Evolutionary conservation across 2,797 vertebrate species (phyloP).

Genomic region (Cossypha dichroa): DNA sequence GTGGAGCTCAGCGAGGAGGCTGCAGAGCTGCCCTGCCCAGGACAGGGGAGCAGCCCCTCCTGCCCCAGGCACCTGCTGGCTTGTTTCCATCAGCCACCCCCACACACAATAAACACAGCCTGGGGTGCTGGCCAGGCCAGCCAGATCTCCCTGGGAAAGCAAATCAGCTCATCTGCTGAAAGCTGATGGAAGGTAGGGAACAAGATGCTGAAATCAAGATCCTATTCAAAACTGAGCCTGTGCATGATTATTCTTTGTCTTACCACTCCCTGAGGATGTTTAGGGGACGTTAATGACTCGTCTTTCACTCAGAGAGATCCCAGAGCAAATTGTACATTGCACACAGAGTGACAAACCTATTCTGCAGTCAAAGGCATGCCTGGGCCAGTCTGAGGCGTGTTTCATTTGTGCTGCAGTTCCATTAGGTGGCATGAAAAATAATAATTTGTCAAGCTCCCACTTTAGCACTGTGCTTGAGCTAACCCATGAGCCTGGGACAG

Average conservation of each 20-base stretch:
- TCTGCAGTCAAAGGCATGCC: slow-evolving; percentile 2
- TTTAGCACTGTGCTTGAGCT: not conserved
- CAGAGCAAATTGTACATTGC: not conserved
- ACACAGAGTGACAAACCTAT: not conserved
- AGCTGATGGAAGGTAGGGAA: not conserved
- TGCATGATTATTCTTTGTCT: slow-evolving; percentile 47
- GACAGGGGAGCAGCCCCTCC: not conserved
- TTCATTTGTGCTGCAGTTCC: not conserved
- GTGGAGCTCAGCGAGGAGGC: not conserved
- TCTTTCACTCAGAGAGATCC: not conserved
- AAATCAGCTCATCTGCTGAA: slow-evolving; percentile 1
- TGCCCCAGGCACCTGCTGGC: not conserved
- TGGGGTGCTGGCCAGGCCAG: not conserved
- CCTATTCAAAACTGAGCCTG: not conserved
- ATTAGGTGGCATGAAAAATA: slow-evolving; percentile 5
- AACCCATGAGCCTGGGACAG: not conserved
- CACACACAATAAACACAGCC: not conserved
- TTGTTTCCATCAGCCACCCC: not conserved
- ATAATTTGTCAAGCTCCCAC: not conserved
- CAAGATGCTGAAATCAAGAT: slow-evolving; percentile 1
- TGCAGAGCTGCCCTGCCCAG: not conserved
- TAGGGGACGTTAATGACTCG: not conserved
- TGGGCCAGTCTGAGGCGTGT: not conserved
- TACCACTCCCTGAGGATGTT: not conserved
- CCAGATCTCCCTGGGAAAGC: not conserved